These are phyloP conservation scores for Cenopis cana DNA, from an alignment of 2,888 invertebrate genomes.

Conservation along the genomic window DNA sequence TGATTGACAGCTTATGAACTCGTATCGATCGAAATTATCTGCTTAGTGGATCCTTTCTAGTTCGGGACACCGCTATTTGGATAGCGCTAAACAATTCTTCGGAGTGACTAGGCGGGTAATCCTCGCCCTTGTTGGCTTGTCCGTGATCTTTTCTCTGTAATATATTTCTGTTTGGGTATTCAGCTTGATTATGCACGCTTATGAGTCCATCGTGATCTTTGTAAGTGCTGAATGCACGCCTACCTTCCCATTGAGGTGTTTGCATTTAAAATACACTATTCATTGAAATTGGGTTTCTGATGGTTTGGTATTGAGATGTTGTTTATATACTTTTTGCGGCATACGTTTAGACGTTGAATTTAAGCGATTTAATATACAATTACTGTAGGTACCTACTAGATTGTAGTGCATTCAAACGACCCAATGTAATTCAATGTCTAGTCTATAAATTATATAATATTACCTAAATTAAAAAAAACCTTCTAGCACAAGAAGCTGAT, in stretches of 20 bases:
- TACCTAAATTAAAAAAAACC: too few species aligned
- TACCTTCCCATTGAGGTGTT: conserved; percentile 36
- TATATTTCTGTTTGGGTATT: conserved; percentile 74
- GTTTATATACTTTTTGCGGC: neutral
- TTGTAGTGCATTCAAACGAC: neutral
- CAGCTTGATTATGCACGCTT: conserved; percentile 78
- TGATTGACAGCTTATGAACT: conserved; percentile 77
- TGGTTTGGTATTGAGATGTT: conserved; percentile 15
- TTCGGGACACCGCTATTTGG: conserved; percentile 78
- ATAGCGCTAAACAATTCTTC: conserved; percentile 84
- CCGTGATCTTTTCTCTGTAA: conserved; percentile 62
- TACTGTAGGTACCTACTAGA: neutral
- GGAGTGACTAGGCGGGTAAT: conserved; percentile 76
- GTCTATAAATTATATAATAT: neutral
- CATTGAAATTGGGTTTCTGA: conserved; percentile 24
- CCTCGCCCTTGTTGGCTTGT: conserved; percentile 69
- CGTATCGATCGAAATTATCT: conserved; percentile 77
- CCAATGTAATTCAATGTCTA: neutral
- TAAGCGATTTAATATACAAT: conserved; percentile 1
- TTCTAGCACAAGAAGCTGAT: too few species aligned
- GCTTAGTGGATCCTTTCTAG: conserved; percentile 78
- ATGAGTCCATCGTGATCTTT: conserved; percentile 58
- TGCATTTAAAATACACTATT: conserved; percentile 17
- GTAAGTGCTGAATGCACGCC: conserved; percentile 53
- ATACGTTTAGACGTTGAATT: neutral